Percentiles rank a stretch among this genome's conserved stretches.
phyloP scores from a whole-genome alignment of 2,888 invertebrate species.

The Amphimallon solstitiale region DNA sequence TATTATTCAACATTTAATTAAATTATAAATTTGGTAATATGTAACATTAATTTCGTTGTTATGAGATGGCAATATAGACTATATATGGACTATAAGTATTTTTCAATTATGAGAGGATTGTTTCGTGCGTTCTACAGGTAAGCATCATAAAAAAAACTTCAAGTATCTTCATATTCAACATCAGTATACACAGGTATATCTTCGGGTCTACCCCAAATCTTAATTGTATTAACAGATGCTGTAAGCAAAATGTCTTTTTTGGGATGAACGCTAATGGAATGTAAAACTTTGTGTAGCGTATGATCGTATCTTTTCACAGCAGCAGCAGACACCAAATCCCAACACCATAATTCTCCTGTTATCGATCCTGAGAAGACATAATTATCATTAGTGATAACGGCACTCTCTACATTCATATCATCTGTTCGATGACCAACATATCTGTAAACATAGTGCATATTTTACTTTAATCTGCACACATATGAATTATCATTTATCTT shows the following conservation, averaged over 20 bases:
- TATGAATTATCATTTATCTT: slow-evolving; percentile 48
- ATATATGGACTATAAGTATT: no score
- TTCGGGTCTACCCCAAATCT: slow-evolving; percentile 71
- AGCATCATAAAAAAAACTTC: not conserved
- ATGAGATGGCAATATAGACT: no score
- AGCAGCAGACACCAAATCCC: slow-evolving; percentile 87
- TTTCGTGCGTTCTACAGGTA: no score
- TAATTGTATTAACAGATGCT: slow-evolving; percentile 78
- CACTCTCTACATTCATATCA: slow-evolving; percentile 89
- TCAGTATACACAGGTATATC: slow-evolving; percentile 40
- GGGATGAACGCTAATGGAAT: slow-evolving; percentile 86
- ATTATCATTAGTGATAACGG: slow-evolving; percentile 84
- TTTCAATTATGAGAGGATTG: no score
- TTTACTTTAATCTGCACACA: slow-evolving; percentile 13
- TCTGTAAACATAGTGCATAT: slow-evolving; percentile 57
- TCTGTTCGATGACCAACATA: slow-evolving; percentile 86
- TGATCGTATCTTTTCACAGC: slow-evolving; percentile 67
- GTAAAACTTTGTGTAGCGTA: slow-evolving; percentile 71
- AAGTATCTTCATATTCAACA: slow-evolving; percentile 20
- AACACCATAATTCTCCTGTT: slow-evolving; percentile 85
- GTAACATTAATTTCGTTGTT: no score
- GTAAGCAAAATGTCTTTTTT: slow-evolving; percentile 75
- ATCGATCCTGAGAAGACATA: slow-evolving; percentile 91
- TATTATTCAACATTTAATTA: no score
- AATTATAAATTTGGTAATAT: no score